A percentile compares a stretch with the other conserved stretches of the same genome.
Conservation (phyloP, 2,888 invertebrate genomes). For the Drosophila maculinotata region DNA sequence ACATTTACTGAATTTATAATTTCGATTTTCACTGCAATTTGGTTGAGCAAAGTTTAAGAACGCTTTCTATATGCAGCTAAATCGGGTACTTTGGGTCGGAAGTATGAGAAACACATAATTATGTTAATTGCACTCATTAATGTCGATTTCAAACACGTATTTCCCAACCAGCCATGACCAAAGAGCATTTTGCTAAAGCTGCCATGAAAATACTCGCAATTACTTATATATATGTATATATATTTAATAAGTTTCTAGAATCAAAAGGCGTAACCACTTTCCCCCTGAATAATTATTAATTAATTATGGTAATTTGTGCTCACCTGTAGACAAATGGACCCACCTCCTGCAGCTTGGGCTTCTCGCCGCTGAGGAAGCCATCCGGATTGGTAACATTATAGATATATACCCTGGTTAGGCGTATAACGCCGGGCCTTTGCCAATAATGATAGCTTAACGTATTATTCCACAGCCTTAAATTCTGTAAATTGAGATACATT, state of each 20-base stretch:
- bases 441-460: conserved; percentile 94
- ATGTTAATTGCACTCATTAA: conserved; percentile 70
- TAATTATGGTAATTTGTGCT: conserved; percentile 69
- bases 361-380: conserved; percentile 91
- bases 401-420: conserved; percentile 94
- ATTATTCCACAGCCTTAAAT: conserved; percentile 93
- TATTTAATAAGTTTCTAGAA: conserved; percentile 27
- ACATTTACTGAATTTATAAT: too few relatives aligned
- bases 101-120: conserved; percentile 49
- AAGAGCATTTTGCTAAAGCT: conserved; percentile 44
- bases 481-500: conserved; percentile 86
- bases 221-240: conserved; percentile 11
- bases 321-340: conserved; percentile 95
- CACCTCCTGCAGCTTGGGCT: conserved; percentile 92
- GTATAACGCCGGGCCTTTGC: conserved; percentile 93
- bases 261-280: conserved; percentile 63
- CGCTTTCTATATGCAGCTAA: conserved; percentile 33
- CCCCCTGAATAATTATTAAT: conserved; percentile 15
- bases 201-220: conserved; percentile 54
- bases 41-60: too few relatives aligned
- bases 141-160: conserved; percentile 43
- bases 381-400: conserved; percentile 95
- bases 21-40: conserved; percentile 3
- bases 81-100: conserved; percentile 10
- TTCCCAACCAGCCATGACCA: conserved; percentile 68